Percentiles rank a stretch among this genome's conserved stretches.
These are phyloP conservation scores for Chrosomus eos DNA, from an alignment of 2,797 vertebrate species.

Conservation along the genomic window DNA sequence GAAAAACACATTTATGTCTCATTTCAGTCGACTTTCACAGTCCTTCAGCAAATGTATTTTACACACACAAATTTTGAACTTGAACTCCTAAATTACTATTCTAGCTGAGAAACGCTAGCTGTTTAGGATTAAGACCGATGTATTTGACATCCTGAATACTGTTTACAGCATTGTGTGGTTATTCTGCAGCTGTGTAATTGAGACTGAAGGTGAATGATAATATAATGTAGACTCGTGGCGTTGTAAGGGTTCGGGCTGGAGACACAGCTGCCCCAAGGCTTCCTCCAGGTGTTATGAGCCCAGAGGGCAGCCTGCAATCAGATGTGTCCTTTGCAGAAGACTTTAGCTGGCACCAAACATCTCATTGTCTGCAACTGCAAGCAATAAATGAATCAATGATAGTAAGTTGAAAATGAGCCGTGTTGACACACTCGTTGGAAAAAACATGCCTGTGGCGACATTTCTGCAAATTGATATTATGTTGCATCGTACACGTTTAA, in stretches of 20 bases:
- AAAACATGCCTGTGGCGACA: background rate
- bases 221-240: background rate
- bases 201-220: constrained; percentile 13
- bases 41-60: background rate
- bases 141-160: background rate
- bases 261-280: constrained; percentile 26
- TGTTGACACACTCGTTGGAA: no score
- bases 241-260: background rate
- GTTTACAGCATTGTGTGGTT: background rate
- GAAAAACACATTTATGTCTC: constrained; percentile 26
- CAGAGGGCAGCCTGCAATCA: constrained; percentile 23
- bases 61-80: constrained; percentile 13
- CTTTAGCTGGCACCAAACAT: constrained; percentile 16
- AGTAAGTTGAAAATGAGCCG: background rate
- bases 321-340: constrained; percentile 22
- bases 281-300: constrained; percentile 34
- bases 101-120: background rate
- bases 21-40: constrained; percentile 16
- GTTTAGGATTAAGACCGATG: background rate
- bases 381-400: constrained; percentile 13
- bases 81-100: constrained; percentile 9
- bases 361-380: constrained; percentile 3
- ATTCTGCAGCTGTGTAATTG: constrained; percentile 7
- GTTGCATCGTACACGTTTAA: background rate
- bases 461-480: background rate